These are phyloP conservation scores for Hydrotaea cyrtoneurina DNA, from an alignment of 2,888 invertebrate genomes.

Conservation along the genomic window DNA sequence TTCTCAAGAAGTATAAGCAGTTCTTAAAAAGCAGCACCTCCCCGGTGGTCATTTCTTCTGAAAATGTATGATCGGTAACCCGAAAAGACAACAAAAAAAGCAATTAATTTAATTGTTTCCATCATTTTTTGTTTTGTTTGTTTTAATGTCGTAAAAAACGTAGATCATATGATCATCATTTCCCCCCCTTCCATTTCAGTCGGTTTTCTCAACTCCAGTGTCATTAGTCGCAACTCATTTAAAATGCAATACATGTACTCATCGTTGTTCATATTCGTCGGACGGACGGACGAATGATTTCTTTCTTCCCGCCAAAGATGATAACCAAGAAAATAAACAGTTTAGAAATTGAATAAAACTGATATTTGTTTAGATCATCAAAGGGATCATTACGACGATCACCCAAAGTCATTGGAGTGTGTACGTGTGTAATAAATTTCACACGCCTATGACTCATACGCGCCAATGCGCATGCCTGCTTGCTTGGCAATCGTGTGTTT, in stretches of 20 bases:
- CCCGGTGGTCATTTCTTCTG: conserved; percentile 35
- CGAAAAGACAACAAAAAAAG: conserved; percentile 10
- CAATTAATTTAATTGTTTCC: conserved; percentile 58
- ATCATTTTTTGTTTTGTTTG: conserved; percentile 13
- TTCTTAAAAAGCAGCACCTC: conserved; percentile 43
- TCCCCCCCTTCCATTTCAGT: too few species aligned
- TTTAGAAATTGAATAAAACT: conserved; percentile 24
- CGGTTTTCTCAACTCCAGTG: not conserved
- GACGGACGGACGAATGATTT: conserved; percentile 27
- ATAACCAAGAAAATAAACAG: conserved; percentile 49
- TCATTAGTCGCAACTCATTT: conserved; percentile 50
- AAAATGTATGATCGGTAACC: not conserved
- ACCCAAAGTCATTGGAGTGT: conserved; percentile 30
- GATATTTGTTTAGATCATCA: conserved; percentile 56
- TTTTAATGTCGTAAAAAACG: not conserved
- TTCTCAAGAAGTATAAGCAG: not conserved
- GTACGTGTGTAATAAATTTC: conserved; percentile 51
- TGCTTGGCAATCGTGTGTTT: conserved; percentile 8
- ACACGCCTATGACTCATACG: conserved; percentile 64
- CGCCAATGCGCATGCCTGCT: not conserved
- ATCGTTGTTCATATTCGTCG: too few species aligned
- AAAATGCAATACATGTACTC: conserved; percentile 54
- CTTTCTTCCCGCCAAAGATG: conserved; percentile 10
- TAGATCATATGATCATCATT: conserved; percentile 6
- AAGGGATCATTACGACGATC: conserved; percentile 41